Evolutionary conservation across 2,113 vertebrate genomes (phyloP), one percentile per base, ranked within the genome.

Genomic region (Tichodroma muraria): DNA sequence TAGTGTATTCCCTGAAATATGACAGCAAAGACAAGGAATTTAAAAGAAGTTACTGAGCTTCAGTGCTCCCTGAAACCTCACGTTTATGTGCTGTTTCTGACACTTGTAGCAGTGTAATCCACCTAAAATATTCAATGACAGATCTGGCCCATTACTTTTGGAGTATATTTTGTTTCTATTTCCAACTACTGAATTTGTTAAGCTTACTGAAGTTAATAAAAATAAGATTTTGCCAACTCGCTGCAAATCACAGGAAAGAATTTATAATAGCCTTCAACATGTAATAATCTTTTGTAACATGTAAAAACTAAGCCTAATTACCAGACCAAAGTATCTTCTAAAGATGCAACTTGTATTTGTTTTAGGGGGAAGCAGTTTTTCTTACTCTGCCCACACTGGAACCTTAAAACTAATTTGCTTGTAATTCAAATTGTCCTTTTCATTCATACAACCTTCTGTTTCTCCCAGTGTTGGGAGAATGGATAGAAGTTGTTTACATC

Each of bases 401-500:
- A 86, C 49, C 52, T 77, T 85, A 82, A 69, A 94, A 94, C 63
- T 73, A 93, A 95, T 91, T 90, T 93, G 79, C 85, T 93, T 95
- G 88, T 88, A 90, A 95, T 93, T 97, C 69, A 94, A 93, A 93
- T 60, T 0, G 5, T 54, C 56, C 76, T 82, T 93, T 95, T 61
- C 89, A 89, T 85, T 89, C 63, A 44, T 33, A 64, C 15, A 91
- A 73, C 63, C 54, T 64, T 50, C 75, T 85, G 57, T 50, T 93
- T 95, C 85, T 53, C 63, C 68, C 27, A 61, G 35, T 91, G 81
- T 77, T 80, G 63, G 81, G 42, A 88, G 75, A 92, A 89, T 47
- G 78, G 89, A 81, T 52, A 70, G 45, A 91, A 90, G 78, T 68
- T 94, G 89, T 96, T 97, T 94, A 96, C 94, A 89, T 90, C 82